Conservation (phyloP, 2,888 invertebrate genomes). For the Tenthredo amoena region DNA sequence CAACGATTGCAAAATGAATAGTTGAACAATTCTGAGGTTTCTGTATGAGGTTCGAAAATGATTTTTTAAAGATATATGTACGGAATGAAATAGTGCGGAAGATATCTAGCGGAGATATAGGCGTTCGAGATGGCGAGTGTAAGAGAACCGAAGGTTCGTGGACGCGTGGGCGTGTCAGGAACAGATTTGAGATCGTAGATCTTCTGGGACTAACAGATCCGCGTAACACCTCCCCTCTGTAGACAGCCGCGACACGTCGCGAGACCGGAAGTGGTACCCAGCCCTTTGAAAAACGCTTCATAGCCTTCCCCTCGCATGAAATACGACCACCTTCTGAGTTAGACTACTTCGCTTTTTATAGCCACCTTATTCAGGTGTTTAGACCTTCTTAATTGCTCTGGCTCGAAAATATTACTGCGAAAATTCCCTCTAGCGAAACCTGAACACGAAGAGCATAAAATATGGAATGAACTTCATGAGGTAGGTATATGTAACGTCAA, state of each 20-base stretch:
- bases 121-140: slow-evolving; percentile 20
- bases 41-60: neutral
- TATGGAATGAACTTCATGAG: neutral
- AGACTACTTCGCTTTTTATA: slow-evolving; percentile 50
- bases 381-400: slow-evolving; percentile 48
- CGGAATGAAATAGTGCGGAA: slow-evolving; percentile 24
- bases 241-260: slow-evolving; percentile 37
- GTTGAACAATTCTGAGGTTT: neutral
- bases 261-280: slow-evolving; percentile 48
- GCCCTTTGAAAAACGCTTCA: slow-evolving; percentile 43
- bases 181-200: slow-evolving; percentile 49
- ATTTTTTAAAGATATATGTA: slow-evolving; percentile 10
- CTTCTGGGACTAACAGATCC: slow-evolving; percentile 52
- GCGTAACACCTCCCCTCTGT: slow-evolving; percentile 43
- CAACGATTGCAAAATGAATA: neutral
- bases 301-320: slow-evolving; percentile 25
- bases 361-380: slow-evolving; percentile 50
- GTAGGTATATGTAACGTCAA: neutral
- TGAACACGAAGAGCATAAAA: slow-evolving; percentile 37
- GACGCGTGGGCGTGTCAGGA: slow-evolving; percentile 49
- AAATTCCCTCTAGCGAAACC: neutral
- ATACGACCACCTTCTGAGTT: slow-evolving; percentile 46
- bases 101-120: slow-evolving; percentile 11
- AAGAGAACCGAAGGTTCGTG: slow-evolving; percentile 22
- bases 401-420: slow-evolving; percentile 41